Conservation (phyloP, 2,797 vertebrate species). For the Acestrorhynchus altus region DNA sequence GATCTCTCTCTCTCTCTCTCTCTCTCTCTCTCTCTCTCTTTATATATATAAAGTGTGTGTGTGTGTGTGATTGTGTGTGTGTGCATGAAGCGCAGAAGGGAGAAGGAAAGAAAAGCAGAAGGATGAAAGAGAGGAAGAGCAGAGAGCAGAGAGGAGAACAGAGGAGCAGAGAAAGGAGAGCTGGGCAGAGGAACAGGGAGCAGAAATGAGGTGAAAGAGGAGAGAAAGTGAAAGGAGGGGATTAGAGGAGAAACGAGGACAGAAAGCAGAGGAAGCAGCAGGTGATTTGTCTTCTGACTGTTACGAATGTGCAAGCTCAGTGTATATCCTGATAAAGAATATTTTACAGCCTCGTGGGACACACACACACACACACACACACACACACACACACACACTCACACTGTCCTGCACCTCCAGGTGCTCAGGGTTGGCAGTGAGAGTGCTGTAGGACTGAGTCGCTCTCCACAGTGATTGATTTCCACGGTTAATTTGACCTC, state of each 20-base stretch:
- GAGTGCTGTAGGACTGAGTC: conserved; percentile 28
- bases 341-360: conserved; percentile 45
- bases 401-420: conserved; percentile 18
- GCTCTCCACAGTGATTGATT: conserved; percentile 53
- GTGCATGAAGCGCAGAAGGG: not conserved
- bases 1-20: no score
- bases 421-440: not conserved
- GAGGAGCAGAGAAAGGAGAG: not conserved
- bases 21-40: no score
- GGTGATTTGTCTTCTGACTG: conserved; percentile 52
- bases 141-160: not conserved
- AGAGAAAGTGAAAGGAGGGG: not conserved
- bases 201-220: not conserved
- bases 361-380: conserved; percentile 5
- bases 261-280: conserved; percentile 13
- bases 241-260: not conserved
- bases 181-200: not conserved
- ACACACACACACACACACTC: conserved; percentile 15
- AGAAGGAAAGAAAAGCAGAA: not conserved
- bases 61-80: conserved; percentile 5
- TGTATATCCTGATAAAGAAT: conserved; percentile 39
- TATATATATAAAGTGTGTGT: not conserved
- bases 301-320: conserved; percentile 36
- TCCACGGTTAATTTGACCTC: conserved; percentile 51
- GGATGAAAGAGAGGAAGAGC: no score